Base-by-base conservation (phyloP, 2,797 vertebrate genomes). In the Otus scops region DNA sequence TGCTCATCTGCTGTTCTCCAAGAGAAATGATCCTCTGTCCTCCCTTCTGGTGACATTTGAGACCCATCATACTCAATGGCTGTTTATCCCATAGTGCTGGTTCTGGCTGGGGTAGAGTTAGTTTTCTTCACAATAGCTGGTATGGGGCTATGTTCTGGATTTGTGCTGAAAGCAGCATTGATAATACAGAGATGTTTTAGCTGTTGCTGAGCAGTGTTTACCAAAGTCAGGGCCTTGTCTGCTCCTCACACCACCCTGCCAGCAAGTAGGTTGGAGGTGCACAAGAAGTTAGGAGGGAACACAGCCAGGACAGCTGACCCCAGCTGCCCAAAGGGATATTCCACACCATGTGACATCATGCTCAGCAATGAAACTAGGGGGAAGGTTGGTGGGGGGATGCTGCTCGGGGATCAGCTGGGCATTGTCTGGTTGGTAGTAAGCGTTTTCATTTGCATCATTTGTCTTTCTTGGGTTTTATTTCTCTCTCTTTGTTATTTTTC, bases 371-470 rank as follows among this genome's bases (percentile, higher is more conserved):
- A 36, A 61, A 6, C 32, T 32, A 53, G 10, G 6, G 27, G 21
- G 27, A 19, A 60, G 19, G 7, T 27, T 32, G 45, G 18, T 1
- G 11, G 45, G 17, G 27, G 9, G 11, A 2, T 1, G 6, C n/a
- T n/a, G 28, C 47, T 36, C 1, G 2, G n/a, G n/a, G 20, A n/a
- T 15, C 28, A 15, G 19, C 28, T 69, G 28, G 5, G 15, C 39
- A 47, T 32, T 2, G 0, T 7, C 38, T 3, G 1, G 23, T 20
- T 36, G 4, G 48, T 27, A 13, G 9, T 47, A 13, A 78, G 23
- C 23, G 39, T 38, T 77, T 45, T 47, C 12, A 38, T n/a, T 39
- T 47, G n/a, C 23, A n/a, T 47, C 5, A n/a, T 34, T 56, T 74
- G n/a, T 64, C 69, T 74, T 38, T 47, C 81, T 16, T 39, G 81